phyloP scores from a whole-genome alignment of 2,888 invertebrate genomes.

The Chrysina gloriosa region DNA sequence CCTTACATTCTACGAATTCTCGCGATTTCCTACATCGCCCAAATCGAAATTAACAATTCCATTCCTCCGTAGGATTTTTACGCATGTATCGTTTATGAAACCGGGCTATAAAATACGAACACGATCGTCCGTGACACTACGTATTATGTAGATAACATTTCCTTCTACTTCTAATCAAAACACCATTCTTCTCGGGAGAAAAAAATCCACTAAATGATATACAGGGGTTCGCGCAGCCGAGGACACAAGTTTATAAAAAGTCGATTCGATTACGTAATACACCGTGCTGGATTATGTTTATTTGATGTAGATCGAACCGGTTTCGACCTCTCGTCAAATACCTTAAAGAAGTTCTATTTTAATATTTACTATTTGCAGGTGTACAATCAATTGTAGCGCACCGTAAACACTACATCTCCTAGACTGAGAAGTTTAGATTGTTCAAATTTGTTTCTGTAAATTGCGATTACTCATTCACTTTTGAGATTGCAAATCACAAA shows the following conservation, averaged over 20 bases:
- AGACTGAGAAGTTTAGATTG: too few species aligned
- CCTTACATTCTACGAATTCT: conserved; percentile 40
- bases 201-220: conserved; percentile 23
- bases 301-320: neutral
- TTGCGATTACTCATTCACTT: too few species aligned
- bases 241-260: neutral
- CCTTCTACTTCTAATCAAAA: conserved; percentile 1
- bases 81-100: conserved; percentile 4
- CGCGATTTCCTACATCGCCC: conserved; percentile 12
- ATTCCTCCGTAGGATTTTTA: conserved; percentile 13
- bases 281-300: neutral
- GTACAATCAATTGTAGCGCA: too few species aligned
- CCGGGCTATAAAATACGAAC: conserved; percentile 13
- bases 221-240: conserved; percentile 4
- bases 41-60: conserved; percentile 4
- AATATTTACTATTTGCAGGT: too few species aligned
- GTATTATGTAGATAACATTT: neutral
- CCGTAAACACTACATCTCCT: too few species aligned
- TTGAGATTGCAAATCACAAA: too few species aligned
- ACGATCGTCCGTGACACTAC: conserved; percentile 3
- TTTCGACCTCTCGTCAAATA: neutral
- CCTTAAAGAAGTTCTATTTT: neutral
- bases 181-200: neutral
- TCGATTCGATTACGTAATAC: conserved; percentile 8
- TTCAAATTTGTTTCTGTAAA: too few species aligned